These are phyloP conservation scores for Pseudopipra pipra DNA, from an alignment of 2,113 vertebrate species.

Conservation along the genomic window DNA sequence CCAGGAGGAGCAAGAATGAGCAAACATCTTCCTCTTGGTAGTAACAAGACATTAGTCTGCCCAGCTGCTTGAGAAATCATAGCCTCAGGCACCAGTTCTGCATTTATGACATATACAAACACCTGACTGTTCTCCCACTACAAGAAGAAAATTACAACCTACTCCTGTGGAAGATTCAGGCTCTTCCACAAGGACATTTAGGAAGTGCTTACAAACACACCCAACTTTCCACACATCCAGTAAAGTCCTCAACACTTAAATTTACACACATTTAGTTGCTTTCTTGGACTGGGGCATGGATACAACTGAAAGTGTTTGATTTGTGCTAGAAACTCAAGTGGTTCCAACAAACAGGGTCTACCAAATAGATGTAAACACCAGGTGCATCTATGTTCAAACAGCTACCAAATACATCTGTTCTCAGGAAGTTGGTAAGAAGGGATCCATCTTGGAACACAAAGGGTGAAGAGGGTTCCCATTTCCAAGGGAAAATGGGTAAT, in stretches of 20 bases:
- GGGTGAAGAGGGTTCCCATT: not conserved
- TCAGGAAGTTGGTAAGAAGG: not conserved
- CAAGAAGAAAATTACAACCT: not conserved
- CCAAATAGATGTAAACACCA: not conserved
- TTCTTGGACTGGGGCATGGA: not conserved
- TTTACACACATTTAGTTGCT: accelerated
- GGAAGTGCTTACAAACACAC: not conserved
- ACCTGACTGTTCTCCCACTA: not conserved
- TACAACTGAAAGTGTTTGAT: not conserved
- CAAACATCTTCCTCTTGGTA: not conserved
- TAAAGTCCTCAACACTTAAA: not conserved
- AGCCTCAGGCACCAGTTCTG: not conserved
- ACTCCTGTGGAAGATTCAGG: not conserved
- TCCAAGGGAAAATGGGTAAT: not conserved
- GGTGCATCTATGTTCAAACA: not conserved
- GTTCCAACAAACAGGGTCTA: not conserved
- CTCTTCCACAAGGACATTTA: not conserved
- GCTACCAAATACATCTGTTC: not conserved
- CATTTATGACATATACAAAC: not conserved
- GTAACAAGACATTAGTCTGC: not conserved
- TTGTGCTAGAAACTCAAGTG: not conserved
- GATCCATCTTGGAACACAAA: not conserved
- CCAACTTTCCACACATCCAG: not conserved
- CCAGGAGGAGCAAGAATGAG: not conserved
- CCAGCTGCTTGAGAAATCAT: not conserved